These are phyloP conservation scores for Pseudopodoces humilis DNA, from an alignment of 2,113 vertebrate species.

Conservation along the genomic window DNA sequence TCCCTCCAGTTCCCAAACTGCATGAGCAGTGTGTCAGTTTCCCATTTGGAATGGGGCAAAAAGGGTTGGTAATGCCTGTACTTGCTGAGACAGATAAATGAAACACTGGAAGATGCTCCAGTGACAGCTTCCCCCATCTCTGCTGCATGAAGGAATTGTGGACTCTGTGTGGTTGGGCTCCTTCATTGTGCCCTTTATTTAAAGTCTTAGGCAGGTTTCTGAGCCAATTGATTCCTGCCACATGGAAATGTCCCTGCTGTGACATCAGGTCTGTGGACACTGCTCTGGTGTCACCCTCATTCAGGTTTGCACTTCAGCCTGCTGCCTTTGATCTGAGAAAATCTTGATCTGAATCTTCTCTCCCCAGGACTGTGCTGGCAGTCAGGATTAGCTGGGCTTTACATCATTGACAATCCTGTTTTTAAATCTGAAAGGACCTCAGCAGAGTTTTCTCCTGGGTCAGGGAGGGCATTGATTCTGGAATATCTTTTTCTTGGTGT, in stretches of 20 bases:
- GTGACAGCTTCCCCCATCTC: rapidly evolving
- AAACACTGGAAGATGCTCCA: rapidly evolving
- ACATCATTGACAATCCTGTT: background rate
- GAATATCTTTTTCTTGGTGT: background rate
- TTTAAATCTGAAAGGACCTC: constrained; percentile 12
- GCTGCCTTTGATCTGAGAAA: background rate
- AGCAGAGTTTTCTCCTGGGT: background rate
- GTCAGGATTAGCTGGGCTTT: constrained; percentile 32
- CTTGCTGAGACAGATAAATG: background rate
- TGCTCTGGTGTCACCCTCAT: rapidly evolving
- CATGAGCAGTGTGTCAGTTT: background rate
- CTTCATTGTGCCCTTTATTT: background rate
- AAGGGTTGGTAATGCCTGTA: background rate
- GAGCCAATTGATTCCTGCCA: background rate
- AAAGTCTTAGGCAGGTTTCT: background rate
- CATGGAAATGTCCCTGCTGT: rapidly evolving
- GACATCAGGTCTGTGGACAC: background rate
- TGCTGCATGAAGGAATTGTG: background rate
- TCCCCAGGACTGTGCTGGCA: background rate
- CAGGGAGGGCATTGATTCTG: background rate
- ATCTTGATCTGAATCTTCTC: background rate
- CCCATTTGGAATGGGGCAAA: background rate
- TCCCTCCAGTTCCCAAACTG: background rate
- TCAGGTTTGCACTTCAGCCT: background rate
- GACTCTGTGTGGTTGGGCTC: background rate